phyloP scores from a whole-genome alignment of 2,888 invertebrate genomes.

The Cerceris rybyensis region DNA sequence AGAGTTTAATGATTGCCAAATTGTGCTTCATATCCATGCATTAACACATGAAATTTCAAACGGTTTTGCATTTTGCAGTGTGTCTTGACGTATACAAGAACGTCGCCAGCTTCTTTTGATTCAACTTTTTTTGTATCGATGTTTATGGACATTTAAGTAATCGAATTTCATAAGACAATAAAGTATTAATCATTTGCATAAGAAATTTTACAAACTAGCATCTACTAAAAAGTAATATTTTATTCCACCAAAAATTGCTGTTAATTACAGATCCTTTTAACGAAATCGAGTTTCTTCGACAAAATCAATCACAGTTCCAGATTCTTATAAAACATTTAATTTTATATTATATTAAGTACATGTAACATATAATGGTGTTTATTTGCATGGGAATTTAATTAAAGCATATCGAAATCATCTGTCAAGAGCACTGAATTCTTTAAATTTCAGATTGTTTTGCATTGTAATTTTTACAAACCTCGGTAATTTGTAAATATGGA shows the following conservation, averaged over 20 bases:
- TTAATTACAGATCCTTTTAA: slow-evolving; percentile 30
- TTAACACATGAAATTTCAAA: slow-evolving; percentile 3
- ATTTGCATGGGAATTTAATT: no score
- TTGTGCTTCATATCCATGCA: slow-evolving; percentile 7
- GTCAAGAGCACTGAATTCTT: no score
- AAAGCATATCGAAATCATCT: no score
- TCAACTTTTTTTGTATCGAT: slow-evolving; percentile 33
- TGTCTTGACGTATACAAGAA: slow-evolving; percentile 13
- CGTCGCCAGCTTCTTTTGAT: slow-evolving; percentile 24
- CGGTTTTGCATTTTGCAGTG: slow-evolving; percentile 3
- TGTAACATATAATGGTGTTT: background rate
- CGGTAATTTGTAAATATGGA: no score
- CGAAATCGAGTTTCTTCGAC: slow-evolving; percentile 28
- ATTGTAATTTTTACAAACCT: no score
- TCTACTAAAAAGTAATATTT: slow-evolving; percentile 34
- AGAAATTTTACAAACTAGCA: slow-evolving; percentile 38
- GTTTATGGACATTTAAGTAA: slow-evolving; percentile 48
- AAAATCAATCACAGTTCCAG: slow-evolving; percentile 40
- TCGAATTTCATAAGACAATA: slow-evolving; percentile 56
- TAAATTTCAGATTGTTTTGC: no score
- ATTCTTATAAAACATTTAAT: slow-evolving; percentile 17
- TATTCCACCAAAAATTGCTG: slow-evolving; percentile 31
- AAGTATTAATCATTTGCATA: slow-evolving; percentile 50
- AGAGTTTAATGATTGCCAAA: background rate
- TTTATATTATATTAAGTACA: background rate